Evolutionary conservation across 2,113 vertebrate genomes (phyloP), one percentile per base, ranked within the genome.

Genomic region (Semnornis frantzii): DNA sequence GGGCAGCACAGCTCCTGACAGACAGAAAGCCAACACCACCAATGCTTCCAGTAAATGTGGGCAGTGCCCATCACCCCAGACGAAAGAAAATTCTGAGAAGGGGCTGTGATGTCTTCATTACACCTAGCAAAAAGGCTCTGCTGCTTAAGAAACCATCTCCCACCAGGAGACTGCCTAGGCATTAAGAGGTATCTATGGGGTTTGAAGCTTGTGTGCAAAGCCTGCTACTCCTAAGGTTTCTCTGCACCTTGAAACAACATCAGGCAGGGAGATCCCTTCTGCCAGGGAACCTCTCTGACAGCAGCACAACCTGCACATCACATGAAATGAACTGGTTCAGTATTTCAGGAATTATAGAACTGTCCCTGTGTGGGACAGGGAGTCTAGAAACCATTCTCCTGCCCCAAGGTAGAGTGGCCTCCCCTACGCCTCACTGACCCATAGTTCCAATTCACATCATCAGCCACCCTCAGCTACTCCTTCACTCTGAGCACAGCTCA

Each of bases 311-410:
- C 16, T 5, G 21, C 31, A 50, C 20, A 30, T 84, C 58, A 50
- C 9, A 28, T 8, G 34, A 62, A 63, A 69, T 33, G 25, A 66
- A 27, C 44, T 34, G 21, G 59, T 17, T 81, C 58, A 2, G 3
- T 58, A 39, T 66, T 87, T 87, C 72, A 89, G 59, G 59, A 89
- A 55, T 74, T 59, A 13, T 1, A 58, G 23, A n/a, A 70, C n/a
- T 28, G 39, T 58, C 39, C 57, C 30, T 50, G 0, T 2, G 2
- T 0, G 3, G 44, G 60, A 27, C 39, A 77, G 50, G 39, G 11
- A 46, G 64, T 73, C 64, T 60, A 39, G 59, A 76, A 39, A 65
- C 16, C 5, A 18, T 66, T 80, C 15, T 44, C 31, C 46, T 23
- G 33, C 12, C 33, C 28, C 10, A 74, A 13, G 42, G 73, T 37